phyloP scores from a whole-genome alignment of 2,888 invertebrate genomes.

The Oxyteleia sp. region DNA sequence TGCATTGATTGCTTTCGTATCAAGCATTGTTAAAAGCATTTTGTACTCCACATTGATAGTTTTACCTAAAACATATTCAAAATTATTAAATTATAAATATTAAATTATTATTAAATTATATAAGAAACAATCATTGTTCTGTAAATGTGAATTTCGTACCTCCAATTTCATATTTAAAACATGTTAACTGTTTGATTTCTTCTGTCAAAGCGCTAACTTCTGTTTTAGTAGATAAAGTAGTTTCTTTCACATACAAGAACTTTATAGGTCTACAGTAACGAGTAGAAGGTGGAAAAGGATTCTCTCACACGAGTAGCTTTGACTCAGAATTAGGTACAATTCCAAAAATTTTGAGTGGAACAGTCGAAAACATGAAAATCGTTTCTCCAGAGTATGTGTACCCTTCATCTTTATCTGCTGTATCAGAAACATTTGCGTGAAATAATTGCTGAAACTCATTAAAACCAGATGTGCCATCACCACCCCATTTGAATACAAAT shows the following conservation, averaged over 20 bases:
- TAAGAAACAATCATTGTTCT: constrained; percentile 5
- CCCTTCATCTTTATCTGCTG: not conserved
- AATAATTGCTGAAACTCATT: too few species aligned
- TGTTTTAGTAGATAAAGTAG: not conserved
- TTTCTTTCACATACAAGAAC: constrained; percentile 33
- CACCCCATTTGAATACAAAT: too few species aligned
- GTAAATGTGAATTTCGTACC: too few species aligned
- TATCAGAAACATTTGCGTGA: constrained; percentile 1
- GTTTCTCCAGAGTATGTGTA: constrained; percentile 19
- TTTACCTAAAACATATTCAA: not conserved
- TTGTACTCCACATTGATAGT: not conserved
- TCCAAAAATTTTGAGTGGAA: constrained; percentile 10
- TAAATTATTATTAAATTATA: constrained; percentile 5
- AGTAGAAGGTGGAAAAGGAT: constrained; percentile 30
- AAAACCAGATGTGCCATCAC: too few species aligned
- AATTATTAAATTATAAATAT: constrained; percentile 3
- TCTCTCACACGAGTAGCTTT: constrained; percentile 10
- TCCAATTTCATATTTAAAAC: too few species aligned
- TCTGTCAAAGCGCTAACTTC: constrained; percentile 20
- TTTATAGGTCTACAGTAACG: constrained; percentile 24
- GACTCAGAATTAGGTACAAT: not conserved
- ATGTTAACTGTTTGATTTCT: constrained; percentile 13
- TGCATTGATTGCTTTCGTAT: constrained; percentile 32
- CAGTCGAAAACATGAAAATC: constrained; percentile 34
- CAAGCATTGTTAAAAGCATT: constrained; percentile 35